Evolutionary conservation across 2,888 invertebrate species (phyloP).

Genomic region (Tryphoninae sp.): DNA sequence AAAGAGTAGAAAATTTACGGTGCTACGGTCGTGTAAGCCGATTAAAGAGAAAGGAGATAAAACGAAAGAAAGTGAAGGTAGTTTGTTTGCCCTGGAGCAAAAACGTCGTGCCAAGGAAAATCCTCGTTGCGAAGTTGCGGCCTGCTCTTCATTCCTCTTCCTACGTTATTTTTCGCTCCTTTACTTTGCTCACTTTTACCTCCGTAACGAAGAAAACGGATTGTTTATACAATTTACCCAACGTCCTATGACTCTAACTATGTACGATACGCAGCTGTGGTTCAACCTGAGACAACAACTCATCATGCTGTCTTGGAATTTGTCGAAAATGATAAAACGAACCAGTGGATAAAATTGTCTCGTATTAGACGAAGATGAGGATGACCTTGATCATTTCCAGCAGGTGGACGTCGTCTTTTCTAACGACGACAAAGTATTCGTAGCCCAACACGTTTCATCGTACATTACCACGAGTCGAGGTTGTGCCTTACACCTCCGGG

Average conservation of each 20-base stretch:
- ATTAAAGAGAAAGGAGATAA: constrained; percentile 29
- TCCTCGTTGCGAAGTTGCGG: background rate
- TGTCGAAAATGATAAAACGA: too few relatives aligned
- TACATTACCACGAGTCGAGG: constrained; percentile 23
- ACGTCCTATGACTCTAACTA: background rate
- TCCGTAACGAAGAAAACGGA: background rate
- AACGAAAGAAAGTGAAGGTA: constrained; percentile 15
- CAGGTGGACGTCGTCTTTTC: too few relatives aligned
- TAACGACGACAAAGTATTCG: background rate
- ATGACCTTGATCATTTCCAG: too few relatives aligned
- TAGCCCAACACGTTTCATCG: constrained; percentile 8
- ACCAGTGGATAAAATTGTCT: too few relatives aligned
- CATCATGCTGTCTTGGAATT: too few relatives aligned
- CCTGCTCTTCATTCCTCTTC: background rate
- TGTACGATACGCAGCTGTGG: background rate
- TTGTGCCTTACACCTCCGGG: constrained; percentile 38
- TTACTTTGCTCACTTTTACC: background rate
- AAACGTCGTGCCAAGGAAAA: constrained; percentile 19
- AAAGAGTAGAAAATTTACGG: background rate
- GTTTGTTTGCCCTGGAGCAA: background rate
- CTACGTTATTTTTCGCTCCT: background rate
- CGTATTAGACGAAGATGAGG: too few relatives aligned
- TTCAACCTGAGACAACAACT: background rate
- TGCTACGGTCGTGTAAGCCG: constrained; percentile 25
- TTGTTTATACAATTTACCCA: background rate